Base-by-base conservation (phyloP, 2,888 invertebrate genomes). In the Amphiduros pacificus region DNA sequence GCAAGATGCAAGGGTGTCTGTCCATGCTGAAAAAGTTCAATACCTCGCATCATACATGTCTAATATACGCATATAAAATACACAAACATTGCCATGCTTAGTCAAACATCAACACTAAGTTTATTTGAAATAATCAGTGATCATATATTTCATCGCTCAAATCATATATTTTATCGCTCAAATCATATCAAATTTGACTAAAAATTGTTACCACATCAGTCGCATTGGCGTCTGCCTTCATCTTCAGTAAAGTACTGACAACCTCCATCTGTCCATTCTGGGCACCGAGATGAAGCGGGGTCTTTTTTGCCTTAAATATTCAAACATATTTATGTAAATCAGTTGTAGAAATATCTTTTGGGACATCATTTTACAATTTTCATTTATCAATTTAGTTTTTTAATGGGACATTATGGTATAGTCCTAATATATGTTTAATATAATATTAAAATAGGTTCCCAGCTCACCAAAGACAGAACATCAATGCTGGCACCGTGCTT, bases 1-100 rank as follows among this genome's bases (percentile, higher is more conserved):
- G 97, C 97, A 56, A 95, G 91, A 80, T 98, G 96, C 61, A 98
- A 92, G 1, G 97, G 96, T 75, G 96, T 97, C 82, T 97, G 96
- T 0, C 96, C 96, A 78, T 91, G 78, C 80, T 85, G 68, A 29
- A 67, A 66, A 61, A 24, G 9, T n/a, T n/a, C n/a, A n/a, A n/a
- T n/a, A n/a, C n/a, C n/a, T n/a, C n/a, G n/a, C n/a, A n/a, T n/a
- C n/a, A n/a, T n/a, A n/a, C n/a, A n/a, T n/a, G n/a, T n/a, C n/a
- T n/a, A n/a, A n/a, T n/a, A n/a, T n/a, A n/a, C n/a, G n/a, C n/a
- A n/a, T n/a, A n/a, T n/a, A n/a, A n/a, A n/a, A n/a, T n/a, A n/a
- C n/a, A n/a, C n/a, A n/a, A n/a, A n/a, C n/a, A n/a, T n/a, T n/a
- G n/a, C n/a, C n/a, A n/a, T n/a, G n/a, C n/a, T n/a, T n/a, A n/a